A percentile compares a stretch with the other conserved stretches of the same genome.
Evolutionary conservation across 2,797 vertebrate species (phyloP).

Genomic region (Harpagifer antarcticus): DNA sequence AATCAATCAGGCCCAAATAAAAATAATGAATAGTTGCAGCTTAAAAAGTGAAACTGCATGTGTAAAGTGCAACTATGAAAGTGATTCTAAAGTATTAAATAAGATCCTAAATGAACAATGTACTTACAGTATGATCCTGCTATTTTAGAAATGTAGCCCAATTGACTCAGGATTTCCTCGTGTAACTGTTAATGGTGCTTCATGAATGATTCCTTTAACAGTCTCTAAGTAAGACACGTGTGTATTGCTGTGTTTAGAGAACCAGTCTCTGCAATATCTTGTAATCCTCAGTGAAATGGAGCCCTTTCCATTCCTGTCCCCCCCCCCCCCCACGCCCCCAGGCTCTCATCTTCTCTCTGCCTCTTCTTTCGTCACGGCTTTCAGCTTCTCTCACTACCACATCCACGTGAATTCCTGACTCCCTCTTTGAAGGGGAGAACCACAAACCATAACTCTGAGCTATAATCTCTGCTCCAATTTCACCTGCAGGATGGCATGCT

Average conservation of each 20-base stretch:
- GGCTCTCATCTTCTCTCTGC: constrained; percentile 60
- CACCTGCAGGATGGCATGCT: constrained; percentile 40
- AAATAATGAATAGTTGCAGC: neutral
- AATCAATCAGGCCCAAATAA: neutral
- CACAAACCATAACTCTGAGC: constrained; percentile 56
- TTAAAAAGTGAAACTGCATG: neutral
- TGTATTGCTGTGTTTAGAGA: neutral
- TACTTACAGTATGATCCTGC: neutral
- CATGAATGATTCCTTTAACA: neutral
- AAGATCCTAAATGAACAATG: neutral
- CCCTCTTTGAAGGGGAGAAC: constrained; percentile 65
- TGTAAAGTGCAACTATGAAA: neutral
- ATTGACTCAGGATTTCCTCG: neutral
- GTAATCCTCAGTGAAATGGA: constrained; percentile 43
- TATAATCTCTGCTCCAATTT: constrained; percentile 51
- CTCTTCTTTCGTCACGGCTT: constrained; percentile 56
- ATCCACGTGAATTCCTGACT: constrained; percentile 55
- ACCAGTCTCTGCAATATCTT: constrained; percentile 18
- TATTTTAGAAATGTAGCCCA: neutral
- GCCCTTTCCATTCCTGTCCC: constrained; percentile 17
- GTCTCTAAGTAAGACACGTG: neutral
- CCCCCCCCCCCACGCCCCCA: constrained; percentile 10
- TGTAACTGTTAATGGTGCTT: neutral
- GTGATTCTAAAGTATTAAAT: neutral
- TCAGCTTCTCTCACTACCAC: constrained; percentile 40